These are phyloP conservation scores for Garra rufa DNA, from an alignment of 2,113 vertebrate species.

Conservation along the genomic window DNA sequence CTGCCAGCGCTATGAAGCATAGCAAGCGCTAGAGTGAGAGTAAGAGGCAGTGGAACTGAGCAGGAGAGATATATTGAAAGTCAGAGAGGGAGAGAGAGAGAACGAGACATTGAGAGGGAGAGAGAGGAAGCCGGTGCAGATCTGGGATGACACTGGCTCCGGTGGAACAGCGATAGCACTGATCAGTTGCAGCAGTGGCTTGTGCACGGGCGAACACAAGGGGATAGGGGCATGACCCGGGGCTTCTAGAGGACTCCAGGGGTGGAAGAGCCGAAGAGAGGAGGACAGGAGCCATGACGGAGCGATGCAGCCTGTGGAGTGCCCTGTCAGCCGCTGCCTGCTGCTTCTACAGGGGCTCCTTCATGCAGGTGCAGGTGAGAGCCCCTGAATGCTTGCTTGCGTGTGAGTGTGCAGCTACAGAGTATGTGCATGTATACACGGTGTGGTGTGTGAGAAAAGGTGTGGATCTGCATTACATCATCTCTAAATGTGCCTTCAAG, in stretches of 20 bases:
- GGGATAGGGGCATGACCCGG: constrained; percentile 68
- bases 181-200: constrained; percentile 61
- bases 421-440: constrained; percentile 43
- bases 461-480: constrained; percentile 45
- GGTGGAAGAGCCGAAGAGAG: constrained; percentile 54
- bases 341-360: constrained; percentile 98
- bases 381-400: constrained; percentile 29
- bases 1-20: constrained; percentile 78
- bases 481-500: constrained; percentile 17
- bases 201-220: constrained; percentile 34
- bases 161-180: constrained; percentile 52
- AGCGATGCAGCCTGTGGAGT: constrained; percentile 97
- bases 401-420: constrained; percentile 36
- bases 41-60: constrained; percentile 39
- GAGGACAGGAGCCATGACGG: constrained; percentile 84
- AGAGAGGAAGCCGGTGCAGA: constrained; percentile 66
- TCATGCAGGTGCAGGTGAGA: constrained; percentile 99
- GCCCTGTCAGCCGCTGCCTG: constrained; percentile 95
- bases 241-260: constrained; percentile 66
- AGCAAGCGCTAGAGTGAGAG: constrained; percentile 69
- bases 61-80: constrained; percentile 50
- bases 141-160: constrained; percentile 70
- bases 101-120: constrained; percentile 45
- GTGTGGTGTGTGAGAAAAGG: constrained; percentile 35
- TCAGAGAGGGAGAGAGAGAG: constrained; percentile 58